Base-by-base conservation (phyloP, 2,888 invertebrate genomes). In the Galerucella nymphaeae region DNA sequence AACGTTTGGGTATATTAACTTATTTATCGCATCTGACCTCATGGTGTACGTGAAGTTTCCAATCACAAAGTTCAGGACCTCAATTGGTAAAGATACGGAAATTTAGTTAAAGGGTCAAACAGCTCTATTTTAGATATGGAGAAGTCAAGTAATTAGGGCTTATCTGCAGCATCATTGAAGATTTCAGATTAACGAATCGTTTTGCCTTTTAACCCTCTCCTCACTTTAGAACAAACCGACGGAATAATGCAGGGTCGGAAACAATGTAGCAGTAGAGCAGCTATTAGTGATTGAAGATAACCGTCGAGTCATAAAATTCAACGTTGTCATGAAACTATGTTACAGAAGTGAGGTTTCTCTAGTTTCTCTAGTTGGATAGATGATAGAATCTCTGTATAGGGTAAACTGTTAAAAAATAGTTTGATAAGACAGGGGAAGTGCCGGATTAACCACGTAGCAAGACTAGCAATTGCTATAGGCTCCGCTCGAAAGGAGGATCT, bases 171-270 rank as follows among this genome's bases (percentile, higher is more conserved):
- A 68, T 48, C 41, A 50, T 53, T 62, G 10, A 69, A 69, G 53
- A 69, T 69, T 69, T 20, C 14, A 69, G 69, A 69, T 69, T 62
- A 69, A 62, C 62, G 53, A 62, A 53, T 69, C 68, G 61, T 68
- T 53, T 50, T 68, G 68, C 61, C 62, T 41, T 48, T 68, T 50
- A 68, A 61, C 61, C 68, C 68, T 61, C 30, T 69, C 69, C 62
- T 62, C 69, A 69, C 55, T 59, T 38, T 9, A 53, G 53, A 53
- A 53, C 16, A 30, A 30, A 14, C 11, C 11, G 38, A 14, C 14
- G 30, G n/a, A 38, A 30, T 59, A 30, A 55, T n/a, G 14, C 6
- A 59, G 38, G 16, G 38, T n/a, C 10, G 10, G 11, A 16, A 53
- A 53, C 16, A 6, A 53, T 2, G 53, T 18, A n/a, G 50, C 10